Conservation (phyloP, 2,888 invertebrate genomes). For the Sialis lutaria region DNA sequence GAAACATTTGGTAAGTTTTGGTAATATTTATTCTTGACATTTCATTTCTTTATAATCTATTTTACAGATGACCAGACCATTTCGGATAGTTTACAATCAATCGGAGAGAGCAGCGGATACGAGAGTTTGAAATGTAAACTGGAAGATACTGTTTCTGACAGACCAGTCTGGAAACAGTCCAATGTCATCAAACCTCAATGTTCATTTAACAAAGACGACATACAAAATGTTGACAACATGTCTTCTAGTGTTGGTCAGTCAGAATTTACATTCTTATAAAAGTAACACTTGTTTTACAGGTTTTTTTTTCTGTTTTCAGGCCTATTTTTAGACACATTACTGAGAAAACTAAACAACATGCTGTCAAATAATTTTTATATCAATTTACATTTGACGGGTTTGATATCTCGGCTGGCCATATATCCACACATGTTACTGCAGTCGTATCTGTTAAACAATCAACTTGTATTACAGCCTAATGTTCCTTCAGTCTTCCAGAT, state of each 20-base stretch:
- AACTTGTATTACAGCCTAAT: conserved; percentile 72
- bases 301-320: conserved; percentile 26
- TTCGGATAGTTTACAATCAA: conserved; percentile 45
- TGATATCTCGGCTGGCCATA: conserved; percentile 69
- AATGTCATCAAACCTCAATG: conserved; percentile 15
- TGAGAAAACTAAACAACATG: conserved; percentile 69
- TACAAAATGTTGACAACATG: conserved; percentile 6
- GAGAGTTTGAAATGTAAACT: conserved; percentile 47
- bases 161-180: conserved; percentile 19
- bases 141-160: conserved; percentile 30
- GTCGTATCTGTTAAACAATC: conserved; percentile 73
- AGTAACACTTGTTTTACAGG: conserved; percentile 1
- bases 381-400: conserved; percentile 74
- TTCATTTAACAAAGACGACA: conserved; percentile 17
- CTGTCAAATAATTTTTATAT: conserved; percentile 68
- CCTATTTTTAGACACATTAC: conserved; percentile 63
- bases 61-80: conserved; percentile 2
- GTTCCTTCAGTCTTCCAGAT: conserved; percentile 83
- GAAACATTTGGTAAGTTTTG: conserved; percentile 9
- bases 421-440: conserved; percentile 80
- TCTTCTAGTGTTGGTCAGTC: conserved; percentile 3
- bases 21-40: not conserved
- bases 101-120: conserved; percentile 63
- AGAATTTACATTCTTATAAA: not conserved
- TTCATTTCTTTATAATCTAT: not conserved